These are phyloP conservation scores for Caenorhabditis panamensis DNA, from an alignment of 2,888 invertebrate species.

Conservation along the genomic window DNA sequence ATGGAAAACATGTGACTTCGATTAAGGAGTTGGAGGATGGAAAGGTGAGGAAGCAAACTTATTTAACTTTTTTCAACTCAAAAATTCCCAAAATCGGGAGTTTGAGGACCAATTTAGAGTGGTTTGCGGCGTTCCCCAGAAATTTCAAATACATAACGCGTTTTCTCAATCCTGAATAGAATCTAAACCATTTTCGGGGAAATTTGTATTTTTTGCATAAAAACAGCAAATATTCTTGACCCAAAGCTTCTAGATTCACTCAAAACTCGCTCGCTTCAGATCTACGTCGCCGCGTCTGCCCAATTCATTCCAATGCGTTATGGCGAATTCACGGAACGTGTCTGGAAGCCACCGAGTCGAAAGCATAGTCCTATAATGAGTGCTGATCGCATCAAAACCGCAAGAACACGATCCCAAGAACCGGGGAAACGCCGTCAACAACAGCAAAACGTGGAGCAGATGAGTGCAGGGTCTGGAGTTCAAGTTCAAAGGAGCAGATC, in stretches of 20 bases:
- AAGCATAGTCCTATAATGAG: constrained; percentile 61
- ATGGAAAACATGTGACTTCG: constrained; percentile 49
- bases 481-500: constrained; percentile 40
- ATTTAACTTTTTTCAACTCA: background rate
- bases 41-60: constrained; percentile 21
- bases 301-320: constrained; percentile 61
- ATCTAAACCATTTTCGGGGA: no score
- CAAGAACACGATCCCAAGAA: constrained; percentile 58
- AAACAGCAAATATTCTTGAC: no score
- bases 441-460: background rate
- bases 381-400: constrained; percentile 55
- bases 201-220: no score
- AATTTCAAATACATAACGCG: no score
- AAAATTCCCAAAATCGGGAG: background rate
- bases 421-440: constrained; percentile 22
- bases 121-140: no score
- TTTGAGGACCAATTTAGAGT: background rate
- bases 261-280: constrained; percentile 21
- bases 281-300: constrained; percentile 60
- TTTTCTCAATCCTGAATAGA: no score
- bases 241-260: background rate
- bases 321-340: constrained; percentile 46
- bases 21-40: constrained; percentile 60
- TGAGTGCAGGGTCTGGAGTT: background rate
- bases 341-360: constrained; percentile 64